Evolutionary conservation across 2,113 vertebrate species (phyloP).

Genomic region (Copsychus sechellarum): DNA sequence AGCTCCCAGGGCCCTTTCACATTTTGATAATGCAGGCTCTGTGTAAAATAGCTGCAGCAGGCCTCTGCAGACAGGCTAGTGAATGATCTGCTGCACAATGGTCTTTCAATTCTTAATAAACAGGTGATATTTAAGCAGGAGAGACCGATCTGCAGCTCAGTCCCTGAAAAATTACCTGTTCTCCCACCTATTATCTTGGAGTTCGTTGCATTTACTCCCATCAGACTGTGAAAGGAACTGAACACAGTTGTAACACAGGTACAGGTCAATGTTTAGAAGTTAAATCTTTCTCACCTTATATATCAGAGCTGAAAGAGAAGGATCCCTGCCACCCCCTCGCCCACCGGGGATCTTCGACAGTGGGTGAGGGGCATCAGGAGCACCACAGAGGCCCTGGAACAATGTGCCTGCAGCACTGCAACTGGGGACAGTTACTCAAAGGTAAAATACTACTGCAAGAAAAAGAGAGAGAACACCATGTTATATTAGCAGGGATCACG

Average conservation of each 20-base stretch:
- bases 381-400: constrained; percentile 99
- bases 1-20: neutral
- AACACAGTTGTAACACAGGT: accelerated
- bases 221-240: neutral
- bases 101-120: neutral
- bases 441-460: constrained; percentile 87
- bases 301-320: constrained; percentile 90
- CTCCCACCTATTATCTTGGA: neutral
- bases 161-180: neutral
- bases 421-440: constrained; percentile 84
- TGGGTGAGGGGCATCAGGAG: constrained; percentile 99
- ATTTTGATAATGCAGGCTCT: neutral
- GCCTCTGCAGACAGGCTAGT: neutral
- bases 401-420: constrained; percentile 89
- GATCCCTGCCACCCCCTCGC: constrained; percentile 99
- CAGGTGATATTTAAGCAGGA: neutral
- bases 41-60: neutral
- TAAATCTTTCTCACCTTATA: constrained; percentile 82
- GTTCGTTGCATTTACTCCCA: neutral
- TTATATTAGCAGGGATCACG: neutral
- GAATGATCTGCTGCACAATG: neutral
- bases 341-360: constrained; percentile 99
- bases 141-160: neutral
- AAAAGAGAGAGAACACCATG: neutral
- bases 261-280: neutral